Evolutionary conservation across 2,888 invertebrate genomes (phyloP).

Genomic region (Caenorhabditis imperialis): DNA sequence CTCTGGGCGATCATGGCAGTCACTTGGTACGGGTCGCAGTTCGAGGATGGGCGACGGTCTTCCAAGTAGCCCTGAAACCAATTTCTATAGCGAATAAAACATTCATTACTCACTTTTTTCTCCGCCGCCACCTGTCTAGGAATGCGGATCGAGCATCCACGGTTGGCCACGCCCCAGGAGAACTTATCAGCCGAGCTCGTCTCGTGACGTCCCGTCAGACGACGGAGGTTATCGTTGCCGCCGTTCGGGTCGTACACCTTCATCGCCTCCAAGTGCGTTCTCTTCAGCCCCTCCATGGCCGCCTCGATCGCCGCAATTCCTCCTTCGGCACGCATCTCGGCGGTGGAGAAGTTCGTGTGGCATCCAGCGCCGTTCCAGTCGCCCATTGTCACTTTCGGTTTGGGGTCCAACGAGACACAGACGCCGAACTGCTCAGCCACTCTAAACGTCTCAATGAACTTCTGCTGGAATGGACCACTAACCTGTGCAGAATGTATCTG

Average conservation of each 20-base stretch:
- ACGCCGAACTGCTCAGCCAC: conserved; percentile 81
- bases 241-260: conserved; percentile 83
- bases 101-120: conserved; percentile 1
- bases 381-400: conserved; percentile 78
- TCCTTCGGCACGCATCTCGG: conserved; percentile 84
- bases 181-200: conserved; percentile 97
- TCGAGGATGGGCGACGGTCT: conserved; percentile 76
- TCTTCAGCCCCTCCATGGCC: conserved; percentile 40
- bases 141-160: conserved; percentile 73
- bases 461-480: not conserved
- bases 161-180: conserved; percentile 81
- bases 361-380: conserved; percentile 97
- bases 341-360: conserved; percentile 95
- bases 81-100: not conserved
- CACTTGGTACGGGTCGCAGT: conserved; percentile 75
- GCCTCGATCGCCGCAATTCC: conserved; percentile 66
- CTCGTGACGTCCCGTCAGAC: conserved; percentile 93
- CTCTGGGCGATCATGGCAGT: conserved; percentile 66
- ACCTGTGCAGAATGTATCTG: conserved; percentile 79
- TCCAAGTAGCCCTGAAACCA: conserved; percentile 71
- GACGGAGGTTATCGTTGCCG: conserved; percentile 94
- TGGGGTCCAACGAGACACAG: conserved; percentile 80
- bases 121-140: conserved; percentile 74
- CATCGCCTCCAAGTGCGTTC: conserved; percentile 52
- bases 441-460: conserved; percentile 14